Base-by-base conservation (phyloP, 53 echinoderm and acorn worm species). In the Antedon mediterranea region DNA sequence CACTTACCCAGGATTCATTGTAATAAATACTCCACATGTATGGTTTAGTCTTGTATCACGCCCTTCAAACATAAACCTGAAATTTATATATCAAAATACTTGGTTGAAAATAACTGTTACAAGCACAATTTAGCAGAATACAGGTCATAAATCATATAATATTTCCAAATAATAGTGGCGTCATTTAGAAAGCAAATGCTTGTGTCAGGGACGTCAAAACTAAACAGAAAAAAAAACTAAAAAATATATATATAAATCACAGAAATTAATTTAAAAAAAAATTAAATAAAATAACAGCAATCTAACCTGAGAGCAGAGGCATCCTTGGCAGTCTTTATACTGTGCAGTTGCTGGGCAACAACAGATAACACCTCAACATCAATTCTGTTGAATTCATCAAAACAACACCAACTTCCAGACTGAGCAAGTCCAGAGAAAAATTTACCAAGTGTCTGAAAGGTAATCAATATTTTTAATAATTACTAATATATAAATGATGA, bases 371-470 rank as follows among this genome's bases (percentile, higher is more conserved):
- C 98, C 34, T 98, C 98, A 3, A 98, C 88, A 78, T 98, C 98
- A 31, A 98, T 93, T 32, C 97, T 87, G 75, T 98, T 98, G 88
- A 98, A 98, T 82, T 98, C 98, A 86, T 98, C 92, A 98, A 98
- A 98, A 73, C 92, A 98, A 71, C 98, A 98, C 98, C 98, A 98
- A 82, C 90, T 98, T 28, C 97, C 98, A 44, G 98, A 90, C 79
- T 93, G 98, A 29, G 98, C 84, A 30, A 93, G 81, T 34, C 98
- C 98, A 2, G 98, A 98, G 87, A 98, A 93, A 83, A 98, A 92
- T 88, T 98, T 98, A 37, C 93, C 98, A 86, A 98, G 90, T 87
- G 93, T 98, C 98, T 98, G 77, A 28, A 78, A 77, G 18, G 43
- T 30, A n/a, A 14, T n/a, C 11, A 37, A 37, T 4, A 37, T 4